These are phyloP conservation scores for Chloromyia formosa DNA, from an alignment of 2,888 invertebrate genomes.

Conservation along the genomic window DNA sequence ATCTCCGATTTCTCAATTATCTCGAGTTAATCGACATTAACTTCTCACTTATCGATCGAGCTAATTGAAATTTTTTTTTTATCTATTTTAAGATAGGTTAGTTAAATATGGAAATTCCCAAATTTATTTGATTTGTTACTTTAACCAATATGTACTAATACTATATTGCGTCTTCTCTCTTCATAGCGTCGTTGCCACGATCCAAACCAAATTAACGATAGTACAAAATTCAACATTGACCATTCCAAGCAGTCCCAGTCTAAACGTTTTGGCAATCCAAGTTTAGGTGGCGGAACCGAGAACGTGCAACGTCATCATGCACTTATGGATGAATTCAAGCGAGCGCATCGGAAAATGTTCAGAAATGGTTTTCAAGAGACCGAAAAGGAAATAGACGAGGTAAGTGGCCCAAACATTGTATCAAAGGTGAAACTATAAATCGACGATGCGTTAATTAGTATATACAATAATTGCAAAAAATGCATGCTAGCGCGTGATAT, in stretches of 20 bases:
- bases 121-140: too few species aligned
- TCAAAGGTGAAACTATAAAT: neutral
- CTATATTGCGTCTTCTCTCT: neutral
- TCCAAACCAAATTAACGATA: slow-evolving; percentile 41
- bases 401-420: slow-evolving; percentile 8
- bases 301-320: slow-evolving; percentile 75
- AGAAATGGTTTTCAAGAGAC: slow-evolving; percentile 65
- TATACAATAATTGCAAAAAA: neutral
- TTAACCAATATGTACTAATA: too few species aligned
- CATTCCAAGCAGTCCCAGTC: slow-evolving; percentile 23
- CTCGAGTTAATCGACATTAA: too few species aligned
- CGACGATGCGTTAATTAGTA: neutral
- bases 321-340: slow-evolving; percentile 89
- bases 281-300: slow-evolving; percentile 64
- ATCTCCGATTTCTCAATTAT: too few species aligned
- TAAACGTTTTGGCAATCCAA: slow-evolving; percentile 47
- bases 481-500: too few species aligned
- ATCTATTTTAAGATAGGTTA: too few species aligned
- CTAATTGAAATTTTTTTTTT: too few species aligned
- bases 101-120: too few species aligned
- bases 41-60: too few species aligned
- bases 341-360: slow-evolving; percentile 89
- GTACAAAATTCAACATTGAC: slow-evolving; percentile 47
- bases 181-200: slow-evolving; percentile 44
- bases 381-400: slow-evolving; percentile 57